Percentiles rank a stretch among this genome's conserved stretches.
These are phyloP conservation scores for Phanerotoma sp. DNA, from an alignment of 2,888 invertebrate genomes.

Conservation along the genomic window DNA sequence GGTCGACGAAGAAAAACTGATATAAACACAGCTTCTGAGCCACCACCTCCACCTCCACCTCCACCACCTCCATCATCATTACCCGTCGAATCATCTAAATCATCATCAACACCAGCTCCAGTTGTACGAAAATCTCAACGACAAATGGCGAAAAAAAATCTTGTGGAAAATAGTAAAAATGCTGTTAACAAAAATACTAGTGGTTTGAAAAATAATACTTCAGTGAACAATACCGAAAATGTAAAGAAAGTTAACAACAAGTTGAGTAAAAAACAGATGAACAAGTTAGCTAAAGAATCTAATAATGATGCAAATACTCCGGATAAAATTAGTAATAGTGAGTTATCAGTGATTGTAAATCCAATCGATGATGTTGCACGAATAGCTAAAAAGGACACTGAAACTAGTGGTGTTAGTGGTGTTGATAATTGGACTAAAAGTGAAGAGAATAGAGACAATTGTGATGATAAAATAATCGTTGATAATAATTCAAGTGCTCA, in stretches of 20 bases:
- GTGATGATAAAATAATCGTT: conserved; percentile 40
- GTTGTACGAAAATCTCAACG: conserved; percentile 50
- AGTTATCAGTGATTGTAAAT: too few species aligned
- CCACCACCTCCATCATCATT: background rate
- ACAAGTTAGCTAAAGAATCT: too few species aligned
- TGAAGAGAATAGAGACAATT: conserved; percentile 42
- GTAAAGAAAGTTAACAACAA: too few species aligned
- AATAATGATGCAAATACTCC: too few species aligned
- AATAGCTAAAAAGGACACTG: background rate
- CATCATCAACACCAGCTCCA: background rate
- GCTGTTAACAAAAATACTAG: too few species aligned
- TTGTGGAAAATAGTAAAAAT: conserved; percentile 44
- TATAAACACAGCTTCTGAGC: conserved; percentile 43
- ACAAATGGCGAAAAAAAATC: conserved; percentile 53
- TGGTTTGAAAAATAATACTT: too few species aligned
- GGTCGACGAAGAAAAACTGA: conserved; percentile 51
- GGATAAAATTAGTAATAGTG: too few species aligned
- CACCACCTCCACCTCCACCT: conserved; percentile 43
- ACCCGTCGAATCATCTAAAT: too few species aligned
- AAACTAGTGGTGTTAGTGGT: background rate
- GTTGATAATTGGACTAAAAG: conserved; percentile 34
- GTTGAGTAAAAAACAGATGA: too few species aligned
- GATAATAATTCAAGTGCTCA: conserved; percentile 28
- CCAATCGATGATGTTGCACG: background rate
- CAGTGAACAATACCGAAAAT: too few species aligned